Conservation (phyloP, 2,797 vertebrate genomes). For the Oreonectes daqikongensis region DNA sequence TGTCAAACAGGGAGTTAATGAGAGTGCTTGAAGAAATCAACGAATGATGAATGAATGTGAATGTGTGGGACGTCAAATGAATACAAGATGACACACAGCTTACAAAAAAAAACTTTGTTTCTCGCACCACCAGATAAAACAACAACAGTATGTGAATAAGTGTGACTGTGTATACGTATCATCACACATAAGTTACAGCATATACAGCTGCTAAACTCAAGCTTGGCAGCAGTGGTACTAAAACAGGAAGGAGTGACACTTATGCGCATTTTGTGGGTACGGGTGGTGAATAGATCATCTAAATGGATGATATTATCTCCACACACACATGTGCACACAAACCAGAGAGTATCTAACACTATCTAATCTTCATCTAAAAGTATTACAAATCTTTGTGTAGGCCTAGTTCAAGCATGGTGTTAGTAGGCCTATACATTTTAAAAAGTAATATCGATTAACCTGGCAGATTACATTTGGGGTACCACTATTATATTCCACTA, state of each 20-base stretch:
- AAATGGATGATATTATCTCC: slow-evolving; percentile 9
- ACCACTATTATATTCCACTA: background rate
- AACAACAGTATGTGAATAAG: background rate
- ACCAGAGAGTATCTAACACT: background rate
- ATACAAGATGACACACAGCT: background rate
- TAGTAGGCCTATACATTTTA: too few relatives aligned
- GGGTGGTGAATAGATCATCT: slow-evolving; percentile 8
- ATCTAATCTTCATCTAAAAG: too few relatives aligned
- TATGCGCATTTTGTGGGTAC: background rate
- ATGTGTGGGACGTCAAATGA: background rate
- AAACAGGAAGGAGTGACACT: slow-evolving; percentile 29
- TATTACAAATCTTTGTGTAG: too few relatives aligned
- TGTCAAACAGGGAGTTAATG: too few relatives aligned
- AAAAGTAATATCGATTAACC: too few relatives aligned
- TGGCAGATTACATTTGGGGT: too few relatives aligned
- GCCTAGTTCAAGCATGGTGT: too few relatives aligned
- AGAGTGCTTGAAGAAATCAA: too few relatives aligned
- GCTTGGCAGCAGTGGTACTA: background rate
- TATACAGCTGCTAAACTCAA: background rate
- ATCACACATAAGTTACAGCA: background rate
- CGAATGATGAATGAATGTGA: background rate
- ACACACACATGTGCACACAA: background rate
- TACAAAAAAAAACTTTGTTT: background rate
- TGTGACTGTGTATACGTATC: slow-evolving; percentile 4
- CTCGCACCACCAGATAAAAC: background rate